Percentiles rank a stretch among this genome's conserved stretches.
Evolutionary conservation across 2,888 invertebrate species (phyloP).

Genomic region (Yponomeuta sedellus): DNA sequence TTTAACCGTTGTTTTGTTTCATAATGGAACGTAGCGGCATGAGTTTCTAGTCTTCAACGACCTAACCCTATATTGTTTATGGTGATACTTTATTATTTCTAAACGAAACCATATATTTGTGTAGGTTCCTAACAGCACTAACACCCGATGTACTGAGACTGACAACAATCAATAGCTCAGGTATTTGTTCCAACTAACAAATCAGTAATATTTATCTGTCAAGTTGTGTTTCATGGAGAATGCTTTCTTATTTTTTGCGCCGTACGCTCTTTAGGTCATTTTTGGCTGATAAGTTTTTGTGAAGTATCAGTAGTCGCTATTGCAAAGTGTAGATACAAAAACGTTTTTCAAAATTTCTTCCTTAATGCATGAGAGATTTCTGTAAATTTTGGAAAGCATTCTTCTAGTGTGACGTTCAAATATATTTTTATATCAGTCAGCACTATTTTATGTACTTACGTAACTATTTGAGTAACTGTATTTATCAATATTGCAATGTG

Average conservation of each 20-base stretch:
- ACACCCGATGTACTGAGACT: slow-evolving; percentile 74
- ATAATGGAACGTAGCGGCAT: background rate
- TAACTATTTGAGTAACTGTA: background rate
- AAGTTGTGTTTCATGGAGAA: slow-evolving; percentile 42
- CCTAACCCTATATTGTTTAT: slow-evolving; percentile 14
- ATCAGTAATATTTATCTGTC: slow-evolving; percentile 22
- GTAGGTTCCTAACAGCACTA: slow-evolving; percentile 75
- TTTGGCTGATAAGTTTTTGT: slow-evolving; percentile 10
- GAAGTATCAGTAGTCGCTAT: background rate
- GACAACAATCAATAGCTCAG: slow-evolving; percentile 74
- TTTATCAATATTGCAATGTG: background rate
- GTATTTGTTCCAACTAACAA: slow-evolving; percentile 35
- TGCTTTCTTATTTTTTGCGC: slow-evolving; percentile 61
- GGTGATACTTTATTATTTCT: slow-evolving; percentile 7
- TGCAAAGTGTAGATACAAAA: background rate
- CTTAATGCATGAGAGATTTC: background rate
- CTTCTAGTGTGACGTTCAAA: slow-evolving; percentile 42
- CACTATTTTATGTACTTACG: slow-evolving; percentile 2
- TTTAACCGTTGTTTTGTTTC: background rate
- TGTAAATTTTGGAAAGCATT: slow-evolving; percentile 58
- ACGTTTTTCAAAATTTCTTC: background rate
- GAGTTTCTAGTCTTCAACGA: slow-evolving; percentile 22
- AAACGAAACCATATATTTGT: slow-evolving; percentile 36
- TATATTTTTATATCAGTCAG: slow-evolving; percentile 6
- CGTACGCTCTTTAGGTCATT: slow-evolving; percentile 9